Percentiles rank a stretch among this genome's conserved stretches.
phyloP scores from a whole-genome alignment of 2,797 vertebrate species.

The Acridotheres tristis region DNA sequence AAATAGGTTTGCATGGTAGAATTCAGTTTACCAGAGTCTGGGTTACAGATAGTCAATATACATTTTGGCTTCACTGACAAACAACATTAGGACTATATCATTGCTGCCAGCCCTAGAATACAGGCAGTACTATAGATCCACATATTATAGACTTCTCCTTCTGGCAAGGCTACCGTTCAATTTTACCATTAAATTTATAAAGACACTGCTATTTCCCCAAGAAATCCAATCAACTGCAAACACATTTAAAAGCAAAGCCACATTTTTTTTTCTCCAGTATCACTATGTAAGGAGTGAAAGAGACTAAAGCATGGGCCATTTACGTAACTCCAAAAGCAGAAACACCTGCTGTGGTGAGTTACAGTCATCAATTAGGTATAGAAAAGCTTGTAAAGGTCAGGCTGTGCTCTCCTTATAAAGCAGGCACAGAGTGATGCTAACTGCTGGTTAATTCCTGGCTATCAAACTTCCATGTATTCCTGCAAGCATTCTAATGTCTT shows the following conservation, averaged over 20 bases:
- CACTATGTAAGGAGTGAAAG: not conserved
- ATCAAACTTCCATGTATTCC: not conserved
- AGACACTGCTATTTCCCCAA: not conserved
- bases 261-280: not conserved
- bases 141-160: not conserved
- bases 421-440: rapidly evolving
- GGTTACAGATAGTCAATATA: not conserved
- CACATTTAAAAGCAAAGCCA: not conserved
- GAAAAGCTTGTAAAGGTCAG: not conserved
- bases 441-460: not conserved
- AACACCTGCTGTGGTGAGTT: not conserved
- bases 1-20: not conserved
- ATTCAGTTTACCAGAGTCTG: not conserved
- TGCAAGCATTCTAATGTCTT: not conserved
- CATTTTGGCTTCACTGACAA: not conserved
- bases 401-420: not conserved
- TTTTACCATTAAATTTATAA: not conserved
- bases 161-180: not conserved
- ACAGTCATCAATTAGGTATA: not conserved
- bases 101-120: not conserved
- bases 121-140: not conserved
- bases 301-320: not conserved
- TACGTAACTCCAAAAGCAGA: not conserved
- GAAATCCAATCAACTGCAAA: not conserved
- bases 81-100: not conserved